Percentiles rank a stretch among this genome's conserved stretches.
phyloP scores from a whole-genome alignment of 35 echinoderm and acorn worm genomes.

The Lytechinus variegatus region DNA sequence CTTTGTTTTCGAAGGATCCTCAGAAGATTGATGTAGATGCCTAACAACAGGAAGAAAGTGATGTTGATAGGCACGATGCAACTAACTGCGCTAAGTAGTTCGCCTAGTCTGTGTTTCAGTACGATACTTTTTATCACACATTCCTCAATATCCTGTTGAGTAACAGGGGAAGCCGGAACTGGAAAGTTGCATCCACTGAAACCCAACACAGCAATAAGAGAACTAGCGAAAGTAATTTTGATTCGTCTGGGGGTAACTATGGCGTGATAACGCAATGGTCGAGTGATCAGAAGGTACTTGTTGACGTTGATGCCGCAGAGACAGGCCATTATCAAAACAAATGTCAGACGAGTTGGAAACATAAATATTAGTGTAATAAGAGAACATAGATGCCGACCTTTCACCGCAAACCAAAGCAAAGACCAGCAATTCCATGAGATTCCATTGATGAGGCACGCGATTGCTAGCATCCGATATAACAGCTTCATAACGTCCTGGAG shows the following conservation, averaged over 20 bases:
- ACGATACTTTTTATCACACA: no score
- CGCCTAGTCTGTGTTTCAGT: no score
- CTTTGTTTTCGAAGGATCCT: no score
- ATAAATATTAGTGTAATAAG: not conserved
- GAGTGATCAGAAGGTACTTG: not conserved
- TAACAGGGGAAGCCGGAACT: not conserved
- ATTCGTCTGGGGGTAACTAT: not conserved
- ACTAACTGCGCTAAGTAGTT: no score
- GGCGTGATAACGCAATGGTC: not conserved
- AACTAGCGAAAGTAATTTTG: not conserved
- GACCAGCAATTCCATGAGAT: not conserved
- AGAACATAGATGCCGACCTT: not conserved
- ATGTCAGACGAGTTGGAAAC: not conserved
- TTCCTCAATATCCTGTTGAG: no score
- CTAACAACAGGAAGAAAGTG: no score
- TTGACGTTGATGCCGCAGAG: conserved; percentile 3
- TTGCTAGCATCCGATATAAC: not conserved
- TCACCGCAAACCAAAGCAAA: not conserved
- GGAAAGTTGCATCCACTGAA: not conserved
- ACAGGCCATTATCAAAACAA: not conserved
- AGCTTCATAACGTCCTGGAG: not conserved
- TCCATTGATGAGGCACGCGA: not conserved
- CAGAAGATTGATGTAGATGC: no score
- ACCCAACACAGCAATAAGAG: not conserved
- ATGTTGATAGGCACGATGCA: no score